Conservation (phyloP, 1,140 invertebrate genomes). For the Brachionus plicatilis region DNA sequence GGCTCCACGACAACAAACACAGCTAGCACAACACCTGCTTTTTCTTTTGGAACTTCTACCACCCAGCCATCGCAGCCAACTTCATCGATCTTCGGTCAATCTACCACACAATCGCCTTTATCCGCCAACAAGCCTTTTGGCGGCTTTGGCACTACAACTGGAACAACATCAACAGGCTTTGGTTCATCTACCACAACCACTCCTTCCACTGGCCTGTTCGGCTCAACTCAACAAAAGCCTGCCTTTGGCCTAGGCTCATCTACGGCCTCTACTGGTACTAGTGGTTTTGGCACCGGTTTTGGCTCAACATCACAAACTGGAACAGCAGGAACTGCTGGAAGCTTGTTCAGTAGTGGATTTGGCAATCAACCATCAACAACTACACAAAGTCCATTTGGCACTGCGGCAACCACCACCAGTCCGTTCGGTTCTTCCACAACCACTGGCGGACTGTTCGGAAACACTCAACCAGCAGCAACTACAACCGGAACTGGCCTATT, state of each 20-base stretch:
- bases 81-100: constrained; percentile 28
- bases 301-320: constrained; percentile 45
- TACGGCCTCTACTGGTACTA: constrained; percentile 51
- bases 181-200: constrained; percentile 55
- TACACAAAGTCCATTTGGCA: constrained; percentile 41
- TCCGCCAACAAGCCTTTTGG: constrained; percentile 38
- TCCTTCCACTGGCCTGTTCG: constrained; percentile 57
- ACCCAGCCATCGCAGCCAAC: constrained; percentile 41
- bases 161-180: constrained; percentile 53
- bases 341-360: constrained; percentile 41
- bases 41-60: constrained; percentile 37
- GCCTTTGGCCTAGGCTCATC: constrained; percentile 39
- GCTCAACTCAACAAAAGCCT: constrained; percentile 45
- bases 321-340: constrained; percentile 40
- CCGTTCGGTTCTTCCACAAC: constrained; percentile 58
- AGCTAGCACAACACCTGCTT: background rate
- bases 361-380: constrained; percentile 41
- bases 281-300: constrained; percentile 45
- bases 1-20: background rate
- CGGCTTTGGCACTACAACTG: constrained; percentile 53
- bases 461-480: background rate
- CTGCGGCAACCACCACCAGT: constrained; percentile 54
- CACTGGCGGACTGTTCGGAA: constrained; percentile 42
- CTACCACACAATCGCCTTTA: background rate
- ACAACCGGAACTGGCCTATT: constrained; percentile 18